Percentiles rank a stretch among this genome's conserved stretches.
These are phyloP conservation scores for Madoqua kirkii DNA, from an alignment of 2,113 vertebrate species.

Conservation along the genomic window DNA sequence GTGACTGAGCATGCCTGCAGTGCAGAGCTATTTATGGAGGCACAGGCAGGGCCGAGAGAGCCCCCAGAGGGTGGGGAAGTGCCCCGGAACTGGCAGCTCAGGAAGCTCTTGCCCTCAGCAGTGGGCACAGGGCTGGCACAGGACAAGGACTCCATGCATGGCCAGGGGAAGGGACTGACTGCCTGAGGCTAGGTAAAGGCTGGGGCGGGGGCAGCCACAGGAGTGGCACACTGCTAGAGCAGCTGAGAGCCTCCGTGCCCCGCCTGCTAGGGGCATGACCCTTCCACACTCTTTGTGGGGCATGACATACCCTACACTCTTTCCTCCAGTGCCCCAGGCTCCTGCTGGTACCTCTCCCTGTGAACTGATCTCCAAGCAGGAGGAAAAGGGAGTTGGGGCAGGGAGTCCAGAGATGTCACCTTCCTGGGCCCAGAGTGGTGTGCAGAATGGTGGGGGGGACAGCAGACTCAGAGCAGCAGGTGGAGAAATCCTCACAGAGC, in stretches of 20 bases:
- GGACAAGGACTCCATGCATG: not conserved
- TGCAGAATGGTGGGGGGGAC: accelerated
- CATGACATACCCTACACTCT: not conserved
- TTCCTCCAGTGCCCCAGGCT: not conserved
- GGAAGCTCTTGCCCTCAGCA: accelerated
- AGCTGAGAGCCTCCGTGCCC: too few relatives aligned
- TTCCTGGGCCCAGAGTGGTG: not conserved
- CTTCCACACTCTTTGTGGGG: too few relatives aligned
- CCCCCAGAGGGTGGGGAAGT: not conserved
- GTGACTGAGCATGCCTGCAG: not conserved
- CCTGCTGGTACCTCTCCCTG: not conserved
- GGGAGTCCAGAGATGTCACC: not conserved
- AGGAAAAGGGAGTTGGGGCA: not conserved
- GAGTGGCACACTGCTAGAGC: too few relatives aligned
- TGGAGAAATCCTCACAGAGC: not conserved
- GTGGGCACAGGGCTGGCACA: not conserved
- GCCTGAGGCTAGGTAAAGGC: not conserved
- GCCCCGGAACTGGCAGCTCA: accelerated
- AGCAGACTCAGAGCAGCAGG: too few relatives aligned
- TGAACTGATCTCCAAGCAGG: not conserved
- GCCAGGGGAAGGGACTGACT: not conserved
- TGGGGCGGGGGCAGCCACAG: too few relatives aligned
- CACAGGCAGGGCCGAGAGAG: not conserved
- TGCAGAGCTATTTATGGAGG: not conserved
- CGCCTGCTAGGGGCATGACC: not conserved